phyloP scores from a whole-genome alignment of 2,888 invertebrate genomes.

The Drosophila rellima region DNA sequence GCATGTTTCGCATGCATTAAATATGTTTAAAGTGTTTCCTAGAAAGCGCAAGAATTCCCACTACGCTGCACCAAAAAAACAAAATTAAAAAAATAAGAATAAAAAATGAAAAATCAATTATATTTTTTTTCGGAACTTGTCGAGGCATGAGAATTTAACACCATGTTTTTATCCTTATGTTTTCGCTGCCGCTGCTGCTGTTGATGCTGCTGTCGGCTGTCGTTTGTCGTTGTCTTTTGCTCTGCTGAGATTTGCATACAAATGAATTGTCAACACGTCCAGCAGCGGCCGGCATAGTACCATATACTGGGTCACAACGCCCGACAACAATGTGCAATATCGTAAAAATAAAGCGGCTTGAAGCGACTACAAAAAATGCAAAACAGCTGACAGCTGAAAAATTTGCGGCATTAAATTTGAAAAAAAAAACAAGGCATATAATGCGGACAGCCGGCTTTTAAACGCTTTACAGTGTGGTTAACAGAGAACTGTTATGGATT shows the following conservation, averaged over 20 bases:
- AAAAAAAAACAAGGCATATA: constrained; percentile 26
- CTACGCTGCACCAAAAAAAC: constrained; percentile 25
- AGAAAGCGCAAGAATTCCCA: constrained; percentile 21
- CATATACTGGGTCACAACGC: constrained; percentile 29
- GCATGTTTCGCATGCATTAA: constrained; percentile 48
- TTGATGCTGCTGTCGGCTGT: constrained; percentile 43
- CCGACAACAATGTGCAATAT: constrained; percentile 53
- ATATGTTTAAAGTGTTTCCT: constrained; percentile 19
- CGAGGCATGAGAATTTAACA: constrained; percentile 47
- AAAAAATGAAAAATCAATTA: constrained; percentile 52
- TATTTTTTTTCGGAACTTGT: constrained; percentile 25
- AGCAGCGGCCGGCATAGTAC: constrained; percentile 27
- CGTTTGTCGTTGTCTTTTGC: constrained; percentile 56
- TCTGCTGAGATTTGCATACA: constrained; percentile 80
- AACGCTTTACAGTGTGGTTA: background rate
- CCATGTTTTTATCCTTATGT: constrained; percentile 9
- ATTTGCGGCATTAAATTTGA: constrained; percentile 60
- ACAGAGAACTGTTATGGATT: background rate
- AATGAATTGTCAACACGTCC: constrained; percentile 81
- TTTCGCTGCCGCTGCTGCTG: constrained; percentile 28
- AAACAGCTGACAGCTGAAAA: constrained; percentile 61
- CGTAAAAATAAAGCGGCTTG: constrained; percentile 62
- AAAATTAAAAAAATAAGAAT: constrained; percentile 17
- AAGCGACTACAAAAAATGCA: constrained; percentile 16
- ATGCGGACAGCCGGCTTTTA: background rate